Evolutionary conservation across 1,140 invertebrate species (phyloP), one percentile per base, ranked within the genome.

Genomic region (Drosophila lini): DNA sequence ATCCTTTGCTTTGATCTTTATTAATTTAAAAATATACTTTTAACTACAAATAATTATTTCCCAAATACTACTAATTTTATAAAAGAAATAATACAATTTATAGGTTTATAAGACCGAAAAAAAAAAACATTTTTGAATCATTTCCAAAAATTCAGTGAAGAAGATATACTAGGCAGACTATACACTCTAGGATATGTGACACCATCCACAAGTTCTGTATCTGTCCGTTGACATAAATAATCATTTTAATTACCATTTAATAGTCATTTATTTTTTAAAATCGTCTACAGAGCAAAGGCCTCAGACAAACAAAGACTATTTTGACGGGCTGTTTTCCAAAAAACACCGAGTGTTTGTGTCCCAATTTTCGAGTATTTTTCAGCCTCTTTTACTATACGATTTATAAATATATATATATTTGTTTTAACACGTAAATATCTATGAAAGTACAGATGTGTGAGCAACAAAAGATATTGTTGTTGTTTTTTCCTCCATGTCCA

Each of bases 271-370:
- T 76, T 76, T 76, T 76, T 76, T 53, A 61, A 60, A 52, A 25
- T 42, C 64, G 13, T 7, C 16, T 32, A 50, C 57, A 38, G 22
- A 38, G 52, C 31, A 58, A 44, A 65, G 50, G 67, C 67, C 63
- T 44, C 67, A 19, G 11, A 28, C 38, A 64, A 58, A 52, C 45
- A 44, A 67, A 76, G 53, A 58, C 47, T 38, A 70, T 42, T 69
- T 34, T 48, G 19, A 15, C 45, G 38, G 45, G 65, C 28, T 28
- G 38, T 77, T 53, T 74, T 74, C 62, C 69, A 70, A 64, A 53
- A 55, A 38, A 32, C 75, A 41, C 22, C 56, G 10, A 81, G 59
- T 61, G 69, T 69, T 82, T 82, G 80, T 82, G 80, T 82, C 80
- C 68, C 74, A 81, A 78, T 63, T 78, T 58, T 79, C 53, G 63